Percentiles rank a stretch among this genome's conserved stretches.
These are phyloP conservation scores for Siderastrea siderea DNA, from an alignment of 92 coral and sea anemone species.

Conservation along the genomic window DNA sequence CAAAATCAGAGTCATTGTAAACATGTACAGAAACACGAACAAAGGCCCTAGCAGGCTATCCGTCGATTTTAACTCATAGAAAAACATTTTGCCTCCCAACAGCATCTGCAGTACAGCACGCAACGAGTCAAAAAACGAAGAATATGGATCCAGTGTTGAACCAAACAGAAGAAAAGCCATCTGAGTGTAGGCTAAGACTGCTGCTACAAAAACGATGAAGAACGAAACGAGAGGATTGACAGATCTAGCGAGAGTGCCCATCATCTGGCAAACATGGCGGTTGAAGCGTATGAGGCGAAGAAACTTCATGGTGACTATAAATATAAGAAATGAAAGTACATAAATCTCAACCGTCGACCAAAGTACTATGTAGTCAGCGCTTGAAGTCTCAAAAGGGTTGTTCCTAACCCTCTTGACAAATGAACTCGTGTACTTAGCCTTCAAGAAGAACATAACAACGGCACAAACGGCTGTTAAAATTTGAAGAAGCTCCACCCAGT, in stretches of 20 bases:
- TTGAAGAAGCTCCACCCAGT: slow-evolving; percentile 74
- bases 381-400: slow-evolving; percentile 74
- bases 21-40: slow-evolving; percentile 76
- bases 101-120: slow-evolving; percentile 81
- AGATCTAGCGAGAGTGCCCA: slow-evolving; percentile 68
- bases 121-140: slow-evolving; percentile 74
- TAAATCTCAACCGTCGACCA: slow-evolving; percentile 70
- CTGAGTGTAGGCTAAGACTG: slow-evolving; percentile 73
- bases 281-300: slow-evolving; percentile 73
- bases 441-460: slow-evolving; percentile 65
- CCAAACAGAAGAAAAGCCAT: slow-evolving; percentile 79
- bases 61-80: slow-evolving; percentile 65
- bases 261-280: slow-evolving; percentile 81
- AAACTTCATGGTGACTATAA: slow-evolving; percentile 68
- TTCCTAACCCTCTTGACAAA: slow-evolving; percentile 63
- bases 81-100: slow-evolving; percentile 77
- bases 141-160: slow-evolving; percentile 64
- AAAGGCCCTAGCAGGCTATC: slow-evolving; percentile 75
- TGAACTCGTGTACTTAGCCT: slow-evolving; percentile 61
- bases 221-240: slow-evolving; percentile 63
- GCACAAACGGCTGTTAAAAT: slow-evolving; percentile 48
- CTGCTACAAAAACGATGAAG: slow-evolving; percentile 54
- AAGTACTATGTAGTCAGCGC: slow-evolving; percentile 70
- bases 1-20: slow-evolving; percentile 66
- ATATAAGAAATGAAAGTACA: slow-evolving; percentile 65